phyloP scores from a whole-genome alignment of 2,113 vertebrate genomes.

The Vidua macroura region DNA sequence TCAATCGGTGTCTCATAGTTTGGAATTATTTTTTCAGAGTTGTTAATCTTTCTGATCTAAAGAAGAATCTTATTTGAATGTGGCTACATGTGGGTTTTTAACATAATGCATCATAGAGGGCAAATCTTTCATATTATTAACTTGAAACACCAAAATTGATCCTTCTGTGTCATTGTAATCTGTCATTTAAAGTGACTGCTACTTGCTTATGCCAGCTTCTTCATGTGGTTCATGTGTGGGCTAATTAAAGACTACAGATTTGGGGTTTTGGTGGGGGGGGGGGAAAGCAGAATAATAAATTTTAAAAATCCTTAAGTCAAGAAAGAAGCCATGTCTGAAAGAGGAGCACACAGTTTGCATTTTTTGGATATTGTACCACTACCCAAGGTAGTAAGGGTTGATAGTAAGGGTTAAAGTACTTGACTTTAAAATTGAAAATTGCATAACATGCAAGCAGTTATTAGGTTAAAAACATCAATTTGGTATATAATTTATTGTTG shows the following conservation, averaged over 20 bases:
- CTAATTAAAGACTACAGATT: not conserved
- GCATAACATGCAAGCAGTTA: not conserved
- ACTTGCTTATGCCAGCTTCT: not conserved
- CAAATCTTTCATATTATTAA: conserved; percentile 55
- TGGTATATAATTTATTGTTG: not conserved
- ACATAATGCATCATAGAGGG: conserved; percentile 25
- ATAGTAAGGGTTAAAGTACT: not conserved
- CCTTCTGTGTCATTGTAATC: conserved; percentile 45
- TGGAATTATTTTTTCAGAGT: conserved; percentile 51
- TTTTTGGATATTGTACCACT: not conserved
- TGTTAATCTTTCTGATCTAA: conserved; percentile 67
- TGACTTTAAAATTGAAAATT: not conserved
- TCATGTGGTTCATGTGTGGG: not conserved
- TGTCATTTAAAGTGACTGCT: conserved; percentile 37
- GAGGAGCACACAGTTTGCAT: not conserved
- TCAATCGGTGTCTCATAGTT: conserved; percentile 60
- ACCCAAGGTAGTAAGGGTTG: not conserved
- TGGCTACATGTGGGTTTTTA: conserved; percentile 52
- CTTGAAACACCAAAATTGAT: conserved; percentile 39
- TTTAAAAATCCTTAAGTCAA: not conserved
- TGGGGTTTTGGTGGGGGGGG: not conserved
- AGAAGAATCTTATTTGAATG: conserved; percentile 56
- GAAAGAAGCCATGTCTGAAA: not conserved
- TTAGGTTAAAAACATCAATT: not conserved
- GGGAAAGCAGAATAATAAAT: not conserved